Base-by-base conservation (phyloP, 2,797 vertebrate species). In the Pterois miles region DNA sequence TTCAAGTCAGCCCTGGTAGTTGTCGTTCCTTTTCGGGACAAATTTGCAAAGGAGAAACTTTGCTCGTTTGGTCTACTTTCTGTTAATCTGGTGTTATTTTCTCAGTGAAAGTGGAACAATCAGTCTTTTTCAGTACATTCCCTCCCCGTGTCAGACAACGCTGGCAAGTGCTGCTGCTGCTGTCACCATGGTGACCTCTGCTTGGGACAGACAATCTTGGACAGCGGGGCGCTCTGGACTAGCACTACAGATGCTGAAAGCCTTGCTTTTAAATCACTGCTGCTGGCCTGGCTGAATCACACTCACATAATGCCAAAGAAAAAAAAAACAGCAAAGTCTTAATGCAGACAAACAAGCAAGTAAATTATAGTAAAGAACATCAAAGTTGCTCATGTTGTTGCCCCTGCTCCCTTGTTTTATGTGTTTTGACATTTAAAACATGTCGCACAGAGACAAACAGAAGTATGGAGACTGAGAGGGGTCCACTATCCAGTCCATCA, bases 181-280 rank as follows among this genome's bases (percentile, higher is more conserved):
- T 46, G 84, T 90, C 87, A 77, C 90, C 86, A 84, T 83, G 74
- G 89, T 58, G 88, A 93, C 88, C 78, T 85, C 74, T 84, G 67
- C 78, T 74, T 63, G 62, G 79, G 73, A 79, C 29, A 12, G 77
- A 80, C 82, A 74, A 82, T 84, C 86, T 74, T 74, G 71, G 84
- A 80, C 78, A 74, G 40, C 63, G 33, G 72, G 64, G 29, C 2
- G 53, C 25, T 50, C 50, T 66, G 76, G 77, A 46, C 67, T 58
- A 38, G 29, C 50, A 69, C 60, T 74, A 53, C 86, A 88, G 86
- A 90, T 89, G 85, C 87, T 81, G 78, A 65, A 87, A 81, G 83
- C 65, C 76, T 88, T 68, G 56, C 74, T 50, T 85, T 88, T 90
- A 88, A 92, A 86, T 90, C 70, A 86, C 68, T 69, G 18, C 64